Evolutionary conservation across 2,113 vertebrate genomes (phyloP), one percentile per base, ranked within the genome.

Genomic region (Pterophyllum scalare): DNA sequence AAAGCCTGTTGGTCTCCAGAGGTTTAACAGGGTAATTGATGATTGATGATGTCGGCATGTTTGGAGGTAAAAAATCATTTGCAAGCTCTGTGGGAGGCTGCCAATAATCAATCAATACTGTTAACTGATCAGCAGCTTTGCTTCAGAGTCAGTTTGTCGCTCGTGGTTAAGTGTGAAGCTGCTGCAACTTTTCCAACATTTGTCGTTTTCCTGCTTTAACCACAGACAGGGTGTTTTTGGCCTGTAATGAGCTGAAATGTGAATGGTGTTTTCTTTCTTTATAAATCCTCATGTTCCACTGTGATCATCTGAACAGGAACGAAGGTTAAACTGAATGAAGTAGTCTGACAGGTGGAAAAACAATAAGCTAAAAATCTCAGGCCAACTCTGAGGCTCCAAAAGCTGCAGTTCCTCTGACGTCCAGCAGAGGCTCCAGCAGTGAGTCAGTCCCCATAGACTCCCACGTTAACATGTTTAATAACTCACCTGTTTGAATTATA

Each of bases 81-180:
- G 3, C 12, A 38, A 22, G 6, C 52, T 75, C 75, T 3, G 74
- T 65, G 83, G 58, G 82, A 59, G 12, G 40, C 40, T 28, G 52
- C 80, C 83, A 75, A 88, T 86, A 81, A 79, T 81, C 67, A 19
- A 22, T 91, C 86, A 75, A 84, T 91, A 77, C 77, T 26, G 38
- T 86, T 57, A 85, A 80, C 80, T 67, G 15, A 87, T 88, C 87
- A 83, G 24, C 65, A 54, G 46, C 67, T 77, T 38, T 3, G 17
- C 65, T 72, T 72, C 20, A 72, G 17, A 72, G 11, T 52, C 15
- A 22, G 40, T 33, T 20, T 76, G 33, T 52, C 20, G 4, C 15
- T 20, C 11, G 19, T 33, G 20, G 62, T 64, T 54, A 22, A 59
- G 74, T 59, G 35, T 72, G 65, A 72, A 72, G 14, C 33, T 58